phyloP scores from a whole-genome alignment of 1,140 invertebrate species.

The Trichoplusia ni region DNA sequence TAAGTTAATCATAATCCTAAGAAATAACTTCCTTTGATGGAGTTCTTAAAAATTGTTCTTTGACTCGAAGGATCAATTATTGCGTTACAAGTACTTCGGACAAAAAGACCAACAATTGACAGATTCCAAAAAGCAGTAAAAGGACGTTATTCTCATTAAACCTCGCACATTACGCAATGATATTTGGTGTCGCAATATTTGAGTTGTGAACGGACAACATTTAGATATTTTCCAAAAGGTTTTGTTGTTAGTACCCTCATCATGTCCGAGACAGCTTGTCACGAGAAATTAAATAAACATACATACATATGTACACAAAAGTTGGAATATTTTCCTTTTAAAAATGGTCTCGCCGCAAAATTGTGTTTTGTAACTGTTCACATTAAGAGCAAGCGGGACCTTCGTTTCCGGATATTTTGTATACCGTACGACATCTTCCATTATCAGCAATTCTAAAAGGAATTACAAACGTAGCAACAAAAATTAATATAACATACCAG shows the following conservation, averaged over 20 bases:
- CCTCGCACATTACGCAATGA: conserved; percentile 22
- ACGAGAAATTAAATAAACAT: conserved; percentile 38
- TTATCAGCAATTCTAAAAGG: no score
- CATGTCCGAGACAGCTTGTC: conserved; percentile 33
- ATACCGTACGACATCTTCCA: no score
- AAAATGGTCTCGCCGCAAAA: conserved; percentile 14
- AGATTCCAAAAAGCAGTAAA: neutral
- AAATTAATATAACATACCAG: no score
- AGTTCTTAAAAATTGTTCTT: no score
- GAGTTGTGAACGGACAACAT: conserved; percentile 34
- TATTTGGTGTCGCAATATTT: conserved; percentile 27
- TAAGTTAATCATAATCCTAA: no score
- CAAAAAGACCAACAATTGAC: no score
- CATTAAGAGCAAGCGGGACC: neutral
- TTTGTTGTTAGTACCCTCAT: conserved; percentile 34
- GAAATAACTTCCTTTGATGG: no score
- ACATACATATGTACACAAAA: conserved; percentile 15
- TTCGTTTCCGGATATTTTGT: neutral
- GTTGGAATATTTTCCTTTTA: conserved; percentile 15
- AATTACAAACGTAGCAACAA: no score
- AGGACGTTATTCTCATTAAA: conserved; percentile 4
- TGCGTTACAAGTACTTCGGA: no score
- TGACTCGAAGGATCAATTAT: no score
- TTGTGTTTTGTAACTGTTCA: conserved; percentile 3
- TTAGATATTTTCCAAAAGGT: conserved; percentile 37